A percentile compares a stretch with the other conserved stretches of the same genome.
Evolutionary conservation across 2,113 vertebrate genomes (phyloP).

Genomic region (Forbesichthys agassizii): DNA sequence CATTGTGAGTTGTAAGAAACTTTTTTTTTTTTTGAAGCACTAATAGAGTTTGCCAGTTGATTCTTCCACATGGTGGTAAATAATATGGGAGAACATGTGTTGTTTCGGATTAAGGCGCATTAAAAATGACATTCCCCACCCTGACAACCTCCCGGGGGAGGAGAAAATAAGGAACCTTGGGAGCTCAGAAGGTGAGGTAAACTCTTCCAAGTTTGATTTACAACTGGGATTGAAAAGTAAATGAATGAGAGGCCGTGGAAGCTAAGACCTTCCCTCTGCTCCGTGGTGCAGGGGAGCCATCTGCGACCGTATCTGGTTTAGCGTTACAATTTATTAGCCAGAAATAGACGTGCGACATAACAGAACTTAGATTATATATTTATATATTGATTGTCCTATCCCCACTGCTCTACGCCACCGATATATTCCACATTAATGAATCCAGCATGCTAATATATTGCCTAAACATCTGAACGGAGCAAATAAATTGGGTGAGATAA

Average conservation of each 20-base stretch:
- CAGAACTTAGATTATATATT: slow-evolving; percentile 42
- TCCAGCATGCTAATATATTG: no score
- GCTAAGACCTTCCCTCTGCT: slow-evolving; percentile 77
- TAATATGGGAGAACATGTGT: no score
- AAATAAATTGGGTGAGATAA: slow-evolving; percentile 13
- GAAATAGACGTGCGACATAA: slow-evolving; percentile 46
- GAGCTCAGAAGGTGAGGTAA: slow-evolving; percentile 3
- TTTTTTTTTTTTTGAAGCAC: neutral
- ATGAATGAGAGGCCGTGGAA: slow-evolving; percentile 65
- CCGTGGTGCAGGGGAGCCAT: slow-evolving; percentile 68
- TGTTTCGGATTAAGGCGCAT: no score
- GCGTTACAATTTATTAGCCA: slow-evolving; percentile 53
- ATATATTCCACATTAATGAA: no score
- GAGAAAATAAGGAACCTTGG: no score
- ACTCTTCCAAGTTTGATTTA: slow-evolving; percentile 67
- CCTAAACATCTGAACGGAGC: no score
- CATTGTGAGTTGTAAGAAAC: neutral
- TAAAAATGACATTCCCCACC: no score
- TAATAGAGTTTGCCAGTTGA: no score
- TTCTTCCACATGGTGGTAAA: no score
- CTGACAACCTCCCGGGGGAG: no score
- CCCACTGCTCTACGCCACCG: no score
- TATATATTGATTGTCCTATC: slow-evolving; percentile 17
- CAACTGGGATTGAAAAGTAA: slow-evolving; percentile 70
- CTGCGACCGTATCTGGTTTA: slow-evolving; percentile 67